Base-by-base conservation (phyloP, 2,888 invertebrate species). In the Drosophila borborema region DNA sequence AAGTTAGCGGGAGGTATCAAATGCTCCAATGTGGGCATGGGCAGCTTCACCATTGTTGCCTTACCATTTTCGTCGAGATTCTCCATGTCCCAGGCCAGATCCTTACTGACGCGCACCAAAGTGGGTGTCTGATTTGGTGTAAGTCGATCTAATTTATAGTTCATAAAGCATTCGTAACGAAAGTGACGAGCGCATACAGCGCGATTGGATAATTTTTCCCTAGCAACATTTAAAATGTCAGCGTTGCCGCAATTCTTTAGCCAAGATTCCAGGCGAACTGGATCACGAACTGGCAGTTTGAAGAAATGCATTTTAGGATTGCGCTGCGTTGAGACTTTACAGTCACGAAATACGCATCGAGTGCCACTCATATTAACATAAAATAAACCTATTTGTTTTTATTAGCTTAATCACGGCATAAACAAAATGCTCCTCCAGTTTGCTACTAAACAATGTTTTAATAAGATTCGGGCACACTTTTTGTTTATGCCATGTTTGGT, bases 181-280 rank as follows among this genome's bases (percentile, higher is more conserved):
- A 95, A 95, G 81, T 95, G 94, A 5, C 92, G 77, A 14, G 94
- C 94, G 82, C 94, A 94, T 9, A 94, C 89, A 0, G 93, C 93
- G 80, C 93, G 94, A 81, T 94, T 94, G 45, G 92, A 89, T 12
- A 94, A 86, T 77, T 94, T 93, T 28, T 90, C 90, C 28, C 85
- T 81, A 1, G 93, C 90, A 40, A 94, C 74, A 16, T 92, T 82
- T 14, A 92, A 63, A 46, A 92, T 67, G 1, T 72, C 14, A 2
- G 75, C 56, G 40, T 75, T 86, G 28, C 85, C 69, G 5, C 90
- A 82, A 61, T 89, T 78, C 36, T 72, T 66, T 0, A 90, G 48
- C 92, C 92, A 92, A 34, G 77, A 64, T 5, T 56, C 34, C 2
- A 86, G 65, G 0, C 90, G 88, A 7, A 75, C 67, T 2, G 67